Evolutionary conservation across 2,797 vertebrate species (phyloP).

Genomic region (Thripadectes ignobilis): DNA sequence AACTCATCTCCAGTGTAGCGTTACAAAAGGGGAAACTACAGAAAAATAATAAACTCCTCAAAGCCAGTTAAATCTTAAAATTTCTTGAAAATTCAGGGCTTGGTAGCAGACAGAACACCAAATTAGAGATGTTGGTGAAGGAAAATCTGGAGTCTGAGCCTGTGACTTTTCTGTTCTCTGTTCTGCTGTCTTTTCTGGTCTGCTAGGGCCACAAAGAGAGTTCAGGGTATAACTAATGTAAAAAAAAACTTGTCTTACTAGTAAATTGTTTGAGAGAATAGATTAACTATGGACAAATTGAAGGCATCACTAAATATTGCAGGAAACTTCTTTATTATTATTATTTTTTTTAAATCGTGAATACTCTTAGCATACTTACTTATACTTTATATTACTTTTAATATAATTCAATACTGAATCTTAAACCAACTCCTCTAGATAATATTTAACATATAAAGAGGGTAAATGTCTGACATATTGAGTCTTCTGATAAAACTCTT

Average conservation of each 20-base stretch:
- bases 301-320: not conserved
- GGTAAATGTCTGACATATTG: not conserved
- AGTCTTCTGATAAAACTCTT: not conserved
- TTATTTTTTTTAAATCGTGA: not conserved
- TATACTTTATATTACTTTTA: too few species aligned
- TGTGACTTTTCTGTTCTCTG: not conserved
- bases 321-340: not conserved
- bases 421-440: not conserved
- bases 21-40: not conserved
- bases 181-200: not conserved
- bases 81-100: not conserved
- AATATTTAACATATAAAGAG: not conserved
- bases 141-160: not conserved
- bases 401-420: not conserved
- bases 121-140: not conserved
- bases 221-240: not conserved
- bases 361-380: not conserved
- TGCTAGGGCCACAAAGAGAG: not conserved
- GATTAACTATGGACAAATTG: not conserved
- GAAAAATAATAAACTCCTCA: not conserved
- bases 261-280: not conserved
- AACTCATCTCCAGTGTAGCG: not conserved
- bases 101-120: not conserved
- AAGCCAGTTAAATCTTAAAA: not conserved
- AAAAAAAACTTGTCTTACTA: not conserved